Conservation (phyloP, 2,797 vertebrate genomes). For the Caiman crocodilus region DNA sequence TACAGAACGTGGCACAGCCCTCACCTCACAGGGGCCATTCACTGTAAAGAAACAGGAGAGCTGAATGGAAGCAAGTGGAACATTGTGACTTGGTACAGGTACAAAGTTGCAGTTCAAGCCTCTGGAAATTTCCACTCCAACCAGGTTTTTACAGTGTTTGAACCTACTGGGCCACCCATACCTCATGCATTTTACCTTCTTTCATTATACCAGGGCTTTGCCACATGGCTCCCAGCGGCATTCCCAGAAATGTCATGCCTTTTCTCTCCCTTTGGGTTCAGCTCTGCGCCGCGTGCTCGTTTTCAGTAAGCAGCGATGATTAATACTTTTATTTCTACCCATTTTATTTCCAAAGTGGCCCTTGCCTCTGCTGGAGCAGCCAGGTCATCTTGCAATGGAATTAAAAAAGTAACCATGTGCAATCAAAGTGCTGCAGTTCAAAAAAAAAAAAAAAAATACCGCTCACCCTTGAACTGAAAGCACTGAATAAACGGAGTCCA, state of each 20-base stretch:
- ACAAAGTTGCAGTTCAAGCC: background rate
- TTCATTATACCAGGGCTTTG: conserved; percentile 47
- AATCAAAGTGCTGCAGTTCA: background rate
- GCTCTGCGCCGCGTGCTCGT: conserved; percentile 11
- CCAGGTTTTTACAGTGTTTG: background rate
- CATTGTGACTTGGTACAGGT: background rate
- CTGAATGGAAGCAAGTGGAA: background rate
- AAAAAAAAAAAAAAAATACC: conserved; percentile 45
- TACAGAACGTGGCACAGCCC: rapidly evolving
- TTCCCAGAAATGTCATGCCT: conserved; percentile 68
- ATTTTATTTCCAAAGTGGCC: conserved; percentile 64
- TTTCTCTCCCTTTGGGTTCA: conserved; percentile 49
- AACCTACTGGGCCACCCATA: conserved; percentile 10
- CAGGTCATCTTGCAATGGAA: conserved; percentile 26
- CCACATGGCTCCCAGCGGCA: conserved; percentile 17
- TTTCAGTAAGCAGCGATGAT: conserved; percentile 49
- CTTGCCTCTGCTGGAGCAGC: conserved; percentile 30
- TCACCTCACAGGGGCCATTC: background rate
- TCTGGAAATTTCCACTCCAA: background rate
- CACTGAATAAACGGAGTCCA: conserved; percentile 41
- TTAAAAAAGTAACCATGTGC: background rate
- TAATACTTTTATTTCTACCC: conserved; percentile 55
- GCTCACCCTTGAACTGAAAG: background rate
- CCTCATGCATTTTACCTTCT: conserved; percentile 31
- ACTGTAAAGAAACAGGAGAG: background rate